phyloP scores from a whole-genome alignment of 2,888 invertebrate genomes.

The Drosophila mulleri region DNA sequence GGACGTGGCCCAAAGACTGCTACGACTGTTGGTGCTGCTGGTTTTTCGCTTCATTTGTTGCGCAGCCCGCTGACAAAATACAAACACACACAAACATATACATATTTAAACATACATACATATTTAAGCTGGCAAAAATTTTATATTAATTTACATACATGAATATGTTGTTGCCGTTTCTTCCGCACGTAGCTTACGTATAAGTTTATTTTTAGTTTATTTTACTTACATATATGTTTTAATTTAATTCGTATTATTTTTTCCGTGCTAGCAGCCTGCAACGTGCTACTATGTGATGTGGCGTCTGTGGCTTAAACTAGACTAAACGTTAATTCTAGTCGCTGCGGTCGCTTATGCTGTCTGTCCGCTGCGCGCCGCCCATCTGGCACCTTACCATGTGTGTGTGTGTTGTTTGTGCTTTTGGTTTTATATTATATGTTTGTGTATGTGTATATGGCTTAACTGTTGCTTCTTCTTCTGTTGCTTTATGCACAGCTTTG shows the following conservation, averaged over 20 bases:
- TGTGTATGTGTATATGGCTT: constrained; percentile 32
- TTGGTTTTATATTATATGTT: constrained; percentile 1
- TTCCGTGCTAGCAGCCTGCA: constrained; percentile 1
- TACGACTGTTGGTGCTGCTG: constrained; percentile 4
- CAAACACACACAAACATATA: constrained; percentile 1
- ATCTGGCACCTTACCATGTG: constrained; percentile 33
- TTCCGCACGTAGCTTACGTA: constrained; percentile 13
- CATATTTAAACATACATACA: constrained; percentile 17
- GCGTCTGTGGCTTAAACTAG: constrained; percentile 72
- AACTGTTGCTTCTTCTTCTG: constrained; percentile 64
- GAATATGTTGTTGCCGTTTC: constrained; percentile 29
- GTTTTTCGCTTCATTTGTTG: constrained; percentile 40
- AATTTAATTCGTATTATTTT: constrained; percentile 3
- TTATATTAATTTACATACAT: constrained; percentile 31
- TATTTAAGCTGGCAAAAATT: constrained; percentile 7
- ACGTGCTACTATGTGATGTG: constrained; percentile 51
- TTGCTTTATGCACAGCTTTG: constrained; percentile 28
- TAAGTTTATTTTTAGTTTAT: constrained; percentile 11
- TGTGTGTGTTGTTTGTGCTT: constrained; percentile 5
- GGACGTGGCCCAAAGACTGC: constrained; percentile 48
- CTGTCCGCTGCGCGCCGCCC: constrained; percentile 40
- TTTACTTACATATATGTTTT: not conserved
- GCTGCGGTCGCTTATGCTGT: constrained; percentile 35
- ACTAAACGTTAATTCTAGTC: constrained; percentile 74
- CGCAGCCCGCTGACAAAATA: constrained; percentile 22